Evolutionary conservation across 2,797 vertebrate genomes (phyloP).

Genomic region (Bucorvus abyssinicus): DNA sequence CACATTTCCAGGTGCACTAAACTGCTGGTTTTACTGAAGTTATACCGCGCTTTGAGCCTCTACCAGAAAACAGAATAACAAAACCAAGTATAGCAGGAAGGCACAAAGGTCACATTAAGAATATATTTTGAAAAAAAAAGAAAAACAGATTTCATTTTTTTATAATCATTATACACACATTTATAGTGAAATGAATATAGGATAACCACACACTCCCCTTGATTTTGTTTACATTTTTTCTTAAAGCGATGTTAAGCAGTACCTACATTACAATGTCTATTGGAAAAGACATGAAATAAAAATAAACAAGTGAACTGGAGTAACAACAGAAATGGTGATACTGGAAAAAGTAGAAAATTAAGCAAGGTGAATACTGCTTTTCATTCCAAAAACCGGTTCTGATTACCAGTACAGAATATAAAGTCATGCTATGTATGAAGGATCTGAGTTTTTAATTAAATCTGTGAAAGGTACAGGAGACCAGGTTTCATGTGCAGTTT

Average conservation of each 20-base stretch:
- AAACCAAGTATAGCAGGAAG: conserved; percentile 72
- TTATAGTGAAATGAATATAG: background rate
- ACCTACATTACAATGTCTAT: background rate
- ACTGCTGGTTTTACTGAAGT: conserved; percentile 50
- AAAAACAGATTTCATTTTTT: background rate
- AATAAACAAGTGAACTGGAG: background rate
- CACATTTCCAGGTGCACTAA: conserved; percentile 77
- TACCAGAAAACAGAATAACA: conserved; percentile 65
- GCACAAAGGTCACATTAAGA: background rate
- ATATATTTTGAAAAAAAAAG: background rate
- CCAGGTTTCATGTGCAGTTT: background rate
- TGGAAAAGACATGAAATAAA: background rate
- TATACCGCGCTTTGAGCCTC: conserved; percentile 64
- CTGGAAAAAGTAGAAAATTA: background rate
- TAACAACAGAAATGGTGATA: background rate
- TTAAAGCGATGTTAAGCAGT: background rate
- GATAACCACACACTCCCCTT: rapidly evolving
- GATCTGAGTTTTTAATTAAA: background rate
- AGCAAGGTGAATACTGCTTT: background rate
- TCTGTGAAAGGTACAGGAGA: background rate
- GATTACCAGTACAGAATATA: background rate
- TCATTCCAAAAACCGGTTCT: background rate
- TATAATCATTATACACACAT: background rate
- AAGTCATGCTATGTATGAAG: background rate
- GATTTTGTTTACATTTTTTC: background rate